Evolutionary conservation across 2,888 invertebrate species (phyloP).

Genomic region (Agrochola lychnidis): DNA sequence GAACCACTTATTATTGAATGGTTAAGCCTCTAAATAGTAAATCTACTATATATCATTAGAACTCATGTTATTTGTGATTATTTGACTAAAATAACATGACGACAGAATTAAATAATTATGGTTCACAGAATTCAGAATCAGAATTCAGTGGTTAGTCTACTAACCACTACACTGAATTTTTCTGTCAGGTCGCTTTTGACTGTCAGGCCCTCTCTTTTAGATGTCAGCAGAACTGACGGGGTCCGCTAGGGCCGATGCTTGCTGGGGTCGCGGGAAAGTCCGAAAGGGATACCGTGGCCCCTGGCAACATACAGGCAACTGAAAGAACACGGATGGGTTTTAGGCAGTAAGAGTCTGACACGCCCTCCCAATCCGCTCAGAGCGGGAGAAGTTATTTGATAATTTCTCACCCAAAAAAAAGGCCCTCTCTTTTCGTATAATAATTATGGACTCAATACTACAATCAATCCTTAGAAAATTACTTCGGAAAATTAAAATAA

Average conservation of each 20-base stretch:
- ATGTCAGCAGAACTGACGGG: too few species aligned
- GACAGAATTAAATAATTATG: background rate
- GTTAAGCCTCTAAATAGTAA: background rate
- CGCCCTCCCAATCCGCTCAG: too few species aligned
- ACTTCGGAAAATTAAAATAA: background rate
- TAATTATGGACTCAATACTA: background rate
- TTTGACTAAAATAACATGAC: background rate
- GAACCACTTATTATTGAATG: background rate
- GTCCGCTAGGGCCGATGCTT: too few species aligned
- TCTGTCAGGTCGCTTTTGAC: background rate
- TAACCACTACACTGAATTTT: too few species aligned
- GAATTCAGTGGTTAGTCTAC: background rate
- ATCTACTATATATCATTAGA: background rate
- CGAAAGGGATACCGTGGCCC: too few species aligned
- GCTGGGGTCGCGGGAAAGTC: too few species aligned
- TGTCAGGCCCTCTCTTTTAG: background rate
- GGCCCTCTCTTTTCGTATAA: background rate
- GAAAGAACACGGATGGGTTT: too few species aligned
- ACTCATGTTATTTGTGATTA: background rate
- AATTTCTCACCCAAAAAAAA: too few species aligned
- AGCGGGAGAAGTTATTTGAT: too few species aligned
- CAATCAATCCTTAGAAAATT: background rate
- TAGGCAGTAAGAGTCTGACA: too few species aligned
- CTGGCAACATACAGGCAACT: too few species aligned
- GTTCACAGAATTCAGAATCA: background rate